Conservation (phyloP, 2,888 invertebrate genomes). For the Masnerella sp. region DNA sequence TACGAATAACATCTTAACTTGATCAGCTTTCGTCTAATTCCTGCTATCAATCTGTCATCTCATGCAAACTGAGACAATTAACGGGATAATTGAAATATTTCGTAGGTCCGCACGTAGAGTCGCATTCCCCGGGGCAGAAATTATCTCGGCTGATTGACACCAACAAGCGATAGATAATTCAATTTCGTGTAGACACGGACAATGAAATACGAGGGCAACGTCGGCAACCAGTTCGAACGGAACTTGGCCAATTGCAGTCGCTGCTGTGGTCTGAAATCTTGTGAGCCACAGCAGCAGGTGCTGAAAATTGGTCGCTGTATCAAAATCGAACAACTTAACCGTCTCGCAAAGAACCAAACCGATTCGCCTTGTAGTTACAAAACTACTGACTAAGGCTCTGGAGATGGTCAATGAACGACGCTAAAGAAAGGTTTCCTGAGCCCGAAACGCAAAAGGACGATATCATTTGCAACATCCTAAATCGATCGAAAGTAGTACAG, state of each 20-base stretch:
- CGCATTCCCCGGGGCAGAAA: not conserved
- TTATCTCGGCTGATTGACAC: slow-evolving; percentile 39
- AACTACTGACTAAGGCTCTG: too few species aligned
- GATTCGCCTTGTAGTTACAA: too few species aligned
- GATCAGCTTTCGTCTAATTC: too few species aligned
- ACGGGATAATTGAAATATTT: slow-evolving; percentile 22
- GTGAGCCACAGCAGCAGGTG: slow-evolving; percentile 46
- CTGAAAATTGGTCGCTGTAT: slow-evolving; percentile 40
- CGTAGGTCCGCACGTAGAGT: not conserved
- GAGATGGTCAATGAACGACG: too few species aligned
- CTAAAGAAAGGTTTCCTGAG: too few species aligned
- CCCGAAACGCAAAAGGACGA: too few species aligned
- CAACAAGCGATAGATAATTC: slow-evolving; percentile 42
- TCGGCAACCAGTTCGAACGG: slow-evolving; percentile 30
- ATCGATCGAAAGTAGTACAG: too few species aligned
- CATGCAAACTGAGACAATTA: slow-evolving; percentile 16
- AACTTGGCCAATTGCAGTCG: slow-evolving; percentile 47
- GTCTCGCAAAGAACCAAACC: too few species aligned
- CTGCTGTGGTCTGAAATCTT: slow-evolving; percentile 28
- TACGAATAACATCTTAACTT: too few species aligned
- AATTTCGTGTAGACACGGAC: slow-evolving; percentile 36
- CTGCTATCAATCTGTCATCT: not conserved
- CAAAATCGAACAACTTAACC: slow-evolving; percentile 29
- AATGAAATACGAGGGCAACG: slow-evolving; percentile 43
- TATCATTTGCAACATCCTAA: too few species aligned